phyloP scores from a whole-genome alignment of 2,797 vertebrate species.

The Scomberomorus guttatus region DNA sequence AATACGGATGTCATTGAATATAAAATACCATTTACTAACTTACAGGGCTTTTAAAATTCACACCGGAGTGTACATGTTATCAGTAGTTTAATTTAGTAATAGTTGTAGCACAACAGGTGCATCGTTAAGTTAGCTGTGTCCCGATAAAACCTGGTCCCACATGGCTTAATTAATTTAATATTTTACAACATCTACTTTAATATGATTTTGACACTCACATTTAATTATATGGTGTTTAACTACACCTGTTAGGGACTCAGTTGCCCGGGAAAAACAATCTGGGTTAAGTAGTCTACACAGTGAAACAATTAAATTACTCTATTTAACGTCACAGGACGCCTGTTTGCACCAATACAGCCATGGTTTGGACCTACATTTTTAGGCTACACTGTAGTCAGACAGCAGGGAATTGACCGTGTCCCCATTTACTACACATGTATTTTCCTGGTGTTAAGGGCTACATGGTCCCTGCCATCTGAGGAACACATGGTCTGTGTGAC shows the following conservation, averaged over 20 bases:
- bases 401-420: no score
- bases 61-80: no score
- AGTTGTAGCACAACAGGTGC: background rate
- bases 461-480: background rate
- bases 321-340: background rate
- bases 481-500: background rate
- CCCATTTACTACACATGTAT: no score
- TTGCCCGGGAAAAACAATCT: no score
- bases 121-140: no score
- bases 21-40: background rate
- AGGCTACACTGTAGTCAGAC: no score
- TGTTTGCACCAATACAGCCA: no score
- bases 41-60: background rate
- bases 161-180: background rate
- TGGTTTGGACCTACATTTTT: no score
- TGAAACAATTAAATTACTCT: background rate
- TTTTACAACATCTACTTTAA: rapidly evolving
- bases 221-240: background rate
- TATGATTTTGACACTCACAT: background rate
- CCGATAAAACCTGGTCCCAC: background rate
- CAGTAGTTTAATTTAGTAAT: background rate
- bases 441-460: background rate
- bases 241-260: no score
- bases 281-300: no score
- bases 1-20: no score